Evolutionary conservation across 2,113 vertebrate species (phyloP).

Genomic region (Kryptolebias marmoratus): DNA sequence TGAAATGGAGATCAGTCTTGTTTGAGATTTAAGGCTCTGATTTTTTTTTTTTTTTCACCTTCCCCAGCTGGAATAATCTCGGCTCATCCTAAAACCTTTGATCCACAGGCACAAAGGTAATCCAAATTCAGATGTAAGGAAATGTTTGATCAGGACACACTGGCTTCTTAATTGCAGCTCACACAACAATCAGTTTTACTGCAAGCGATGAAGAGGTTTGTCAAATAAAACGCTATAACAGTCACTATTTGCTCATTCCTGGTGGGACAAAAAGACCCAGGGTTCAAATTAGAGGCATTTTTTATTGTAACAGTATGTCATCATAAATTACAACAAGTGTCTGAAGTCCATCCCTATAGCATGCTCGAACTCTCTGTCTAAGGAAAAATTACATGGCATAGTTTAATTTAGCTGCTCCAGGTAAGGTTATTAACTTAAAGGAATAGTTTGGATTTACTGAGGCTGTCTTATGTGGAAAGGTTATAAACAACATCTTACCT

Average conservation of each 20-base stretch:
- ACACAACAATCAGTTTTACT: conserved; percentile 42
- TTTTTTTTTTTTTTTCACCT: conserved; percentile 45
- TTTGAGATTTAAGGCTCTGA: conserved; percentile 31
- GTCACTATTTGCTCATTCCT: conserved; percentile 10
- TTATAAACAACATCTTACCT: too few species aligned
- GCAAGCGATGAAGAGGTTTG: conserved; percentile 19
- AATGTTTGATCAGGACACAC: conserved; percentile 47
- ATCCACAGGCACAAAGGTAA: conserved; percentile 51
- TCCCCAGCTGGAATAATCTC: conserved; percentile 39
- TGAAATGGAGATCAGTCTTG: conserved; percentile 40
- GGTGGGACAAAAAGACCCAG: neutral
- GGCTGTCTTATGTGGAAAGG: too few species aligned
- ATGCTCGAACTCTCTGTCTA: neutral
- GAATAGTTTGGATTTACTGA: too few species aligned
- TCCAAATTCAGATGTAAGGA: conserved; percentile 49
- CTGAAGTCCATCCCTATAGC: conserved; percentile 25
- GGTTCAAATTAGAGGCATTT: conserved; percentile 28
- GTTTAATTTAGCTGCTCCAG: neutral
- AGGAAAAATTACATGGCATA: neutral
- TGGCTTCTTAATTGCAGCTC: conserved; percentile 37
- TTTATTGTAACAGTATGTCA: conserved; percentile 37
- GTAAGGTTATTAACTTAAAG: conserved; percentile 7
- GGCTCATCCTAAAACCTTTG: conserved; percentile 47
- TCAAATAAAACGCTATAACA: conserved; percentile 11
- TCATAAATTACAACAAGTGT: conserved; percentile 30